Evolutionary conservation across 2,113 vertebrate species (phyloP).

Genomic region (Perca schrenkii): DNA sequence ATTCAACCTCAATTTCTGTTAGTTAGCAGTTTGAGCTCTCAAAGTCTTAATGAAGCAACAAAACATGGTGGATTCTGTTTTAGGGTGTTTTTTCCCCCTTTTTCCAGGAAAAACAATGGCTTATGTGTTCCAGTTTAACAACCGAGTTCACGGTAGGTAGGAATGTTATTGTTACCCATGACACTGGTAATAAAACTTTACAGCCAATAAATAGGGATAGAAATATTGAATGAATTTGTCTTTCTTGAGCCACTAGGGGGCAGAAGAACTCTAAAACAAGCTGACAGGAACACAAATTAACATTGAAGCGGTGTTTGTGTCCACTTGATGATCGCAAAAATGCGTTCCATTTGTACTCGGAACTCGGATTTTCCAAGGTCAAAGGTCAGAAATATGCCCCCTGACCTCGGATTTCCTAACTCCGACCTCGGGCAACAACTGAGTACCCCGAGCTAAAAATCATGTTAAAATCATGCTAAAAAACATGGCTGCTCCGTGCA

Average conservation of each 20-base stretch:
- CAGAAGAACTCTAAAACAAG: neutral
- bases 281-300: no score
- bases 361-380: no score
- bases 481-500: no score
- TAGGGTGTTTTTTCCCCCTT: neutral
- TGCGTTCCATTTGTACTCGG: no score
- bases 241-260: neutral
- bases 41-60: neutral
- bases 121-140: conserved; percentile 4
- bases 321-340: no score
- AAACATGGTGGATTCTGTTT: neutral
- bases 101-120: conserved; percentile 1
- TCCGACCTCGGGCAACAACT: no score
- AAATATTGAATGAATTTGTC: neutral
- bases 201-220: neutral
- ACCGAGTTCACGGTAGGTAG: neutral
- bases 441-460: no score
- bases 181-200: neutral
- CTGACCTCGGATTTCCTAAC: no score
- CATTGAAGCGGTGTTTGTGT: no score
- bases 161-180: neutral
- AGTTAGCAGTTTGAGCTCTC: neutral
- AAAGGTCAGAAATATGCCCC: no score
- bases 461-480: no score
- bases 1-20: neutral